These are phyloP conservation scores for Turnix velox DNA, from an alignment of 2,113 vertebrate genomes.

Conservation along the genomic window DNA sequence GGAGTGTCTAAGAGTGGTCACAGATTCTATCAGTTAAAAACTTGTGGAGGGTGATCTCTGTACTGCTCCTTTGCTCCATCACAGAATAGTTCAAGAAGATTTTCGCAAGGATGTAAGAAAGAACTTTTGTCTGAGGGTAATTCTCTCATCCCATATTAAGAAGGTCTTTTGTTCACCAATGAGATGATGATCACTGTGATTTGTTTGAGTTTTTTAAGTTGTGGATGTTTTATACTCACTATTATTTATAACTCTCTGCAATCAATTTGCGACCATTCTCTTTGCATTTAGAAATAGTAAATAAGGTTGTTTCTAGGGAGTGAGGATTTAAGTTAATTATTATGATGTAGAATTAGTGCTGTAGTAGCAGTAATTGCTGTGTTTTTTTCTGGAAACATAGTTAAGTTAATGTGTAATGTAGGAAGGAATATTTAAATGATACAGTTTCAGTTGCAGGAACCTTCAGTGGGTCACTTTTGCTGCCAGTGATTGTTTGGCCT, in stretches of 20 bases:
- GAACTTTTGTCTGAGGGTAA: neutral
- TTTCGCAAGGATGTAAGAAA: neutral
- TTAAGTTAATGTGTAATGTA: neutral
- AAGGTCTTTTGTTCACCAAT: neutral
- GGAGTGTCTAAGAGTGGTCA: neutral
- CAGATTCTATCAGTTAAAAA: neutral
- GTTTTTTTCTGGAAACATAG: neutral
- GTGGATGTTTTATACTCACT: neutral
- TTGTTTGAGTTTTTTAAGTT: neutral
- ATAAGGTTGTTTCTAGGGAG: neutral
- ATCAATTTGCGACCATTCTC: neutral
- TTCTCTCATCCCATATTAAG: neutral
- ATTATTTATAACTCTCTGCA: neutral
- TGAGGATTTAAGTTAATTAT: neutral
- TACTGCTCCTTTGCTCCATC: neutral
- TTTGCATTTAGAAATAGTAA: neutral
- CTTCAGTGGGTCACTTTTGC: neutral
- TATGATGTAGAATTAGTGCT: neutral
- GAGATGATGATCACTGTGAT: accelerated
- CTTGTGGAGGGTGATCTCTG: neutral
- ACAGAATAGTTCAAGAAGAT: neutral
- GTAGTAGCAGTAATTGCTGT: neutral
- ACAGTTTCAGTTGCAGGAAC: neutral
- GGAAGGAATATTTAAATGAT: neutral
- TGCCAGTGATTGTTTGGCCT: neutral